Conservation (phyloP, 2,113 vertebrate genomes). For the Chascanopsetta lugubris region DNA sequence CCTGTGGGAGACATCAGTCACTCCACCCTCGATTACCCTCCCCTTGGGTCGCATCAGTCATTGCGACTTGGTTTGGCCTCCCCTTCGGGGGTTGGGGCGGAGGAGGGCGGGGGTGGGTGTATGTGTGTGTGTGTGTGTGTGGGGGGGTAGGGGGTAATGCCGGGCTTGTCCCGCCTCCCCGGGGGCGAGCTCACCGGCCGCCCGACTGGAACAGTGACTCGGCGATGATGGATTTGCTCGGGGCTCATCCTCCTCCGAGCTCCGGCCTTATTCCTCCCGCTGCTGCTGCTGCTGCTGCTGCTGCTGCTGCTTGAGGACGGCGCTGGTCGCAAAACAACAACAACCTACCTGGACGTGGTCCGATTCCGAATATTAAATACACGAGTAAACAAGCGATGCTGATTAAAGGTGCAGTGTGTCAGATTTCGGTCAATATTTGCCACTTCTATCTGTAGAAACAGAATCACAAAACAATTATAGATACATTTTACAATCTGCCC, state of each 20-base stretch:
- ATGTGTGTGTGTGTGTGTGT: too few species aligned
- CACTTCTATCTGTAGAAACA: too few species aligned
- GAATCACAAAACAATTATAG: too few species aligned
- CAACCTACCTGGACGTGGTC: constrained; percentile 5
- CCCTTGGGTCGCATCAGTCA: constrained; percentile 69
- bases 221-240: constrained; percentile 68
- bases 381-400: background rate
- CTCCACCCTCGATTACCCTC: constrained; percentile 65
- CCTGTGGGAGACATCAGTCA: constrained; percentile 56
- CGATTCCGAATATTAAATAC: background rate
- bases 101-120: too few species aligned
- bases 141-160: too few species aligned
- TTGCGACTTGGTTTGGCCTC: constrained; percentile 68
- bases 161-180: constrained; percentile 56
- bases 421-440: too few species aligned
- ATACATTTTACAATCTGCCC: too few species aligned
- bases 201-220: constrained; percentile 61
- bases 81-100: constrained; percentile 56
- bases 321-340: constrained; percentile 5
- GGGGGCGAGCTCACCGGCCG: constrained; percentile 47
- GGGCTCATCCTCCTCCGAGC: constrained; percentile 48
- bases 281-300: too few species aligned
- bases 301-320: constrained; percentile 33
- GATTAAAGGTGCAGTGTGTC: too few species aligned
- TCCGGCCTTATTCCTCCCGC: too few species aligned